These are phyloP conservation scores for Xerus rutilus DNA, from an alignment of 2,797 vertebrate genomes.

Conservation along the genomic window DNA sequence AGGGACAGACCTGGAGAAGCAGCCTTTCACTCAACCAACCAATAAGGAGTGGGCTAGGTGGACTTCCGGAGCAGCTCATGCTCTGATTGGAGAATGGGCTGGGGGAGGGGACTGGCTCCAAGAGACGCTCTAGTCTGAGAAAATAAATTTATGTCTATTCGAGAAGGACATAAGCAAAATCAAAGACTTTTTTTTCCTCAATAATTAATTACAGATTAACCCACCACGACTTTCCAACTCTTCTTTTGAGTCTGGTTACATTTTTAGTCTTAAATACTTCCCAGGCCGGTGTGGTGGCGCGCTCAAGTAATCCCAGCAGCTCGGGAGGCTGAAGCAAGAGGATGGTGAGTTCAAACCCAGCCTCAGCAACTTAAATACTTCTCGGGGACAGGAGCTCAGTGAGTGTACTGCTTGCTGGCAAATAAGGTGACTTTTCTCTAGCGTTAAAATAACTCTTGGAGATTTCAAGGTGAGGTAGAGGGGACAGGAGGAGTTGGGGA, in stretches of 20 bases:
- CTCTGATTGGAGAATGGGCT: background rate
- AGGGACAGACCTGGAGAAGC: background rate
- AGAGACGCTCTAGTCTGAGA: background rate
- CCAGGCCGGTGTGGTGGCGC: too few species aligned
- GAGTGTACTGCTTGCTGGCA: background rate
- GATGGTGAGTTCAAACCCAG: too few species aligned
- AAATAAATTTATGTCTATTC: background rate
- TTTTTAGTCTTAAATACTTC: background rate
- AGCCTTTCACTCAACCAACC: background rate
- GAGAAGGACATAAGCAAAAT: background rate
- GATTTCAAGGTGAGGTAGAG: constrained; percentile 6
- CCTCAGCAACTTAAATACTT: background rate
- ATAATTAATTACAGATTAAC: constrained; percentile 8
- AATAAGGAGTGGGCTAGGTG: background rate
- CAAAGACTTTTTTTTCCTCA: background rate
- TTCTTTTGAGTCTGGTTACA: constrained; percentile 2
- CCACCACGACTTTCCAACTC: background rate
- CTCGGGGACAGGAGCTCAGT: background rate
- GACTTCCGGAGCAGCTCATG: background rate
- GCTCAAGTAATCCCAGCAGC: too few species aligned
- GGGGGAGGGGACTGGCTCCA: background rate
- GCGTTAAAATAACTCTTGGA: background rate
- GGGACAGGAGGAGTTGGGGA: rapidly evolving
- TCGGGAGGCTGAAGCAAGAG: too few species aligned
- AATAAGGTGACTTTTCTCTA: constrained; percentile 27